A percentile compares a stretch with the other conserved stretches of the same genome.
Conservation (phyloP, 2,797 vertebrate species). For the Hemitrygon akajei region DNA sequence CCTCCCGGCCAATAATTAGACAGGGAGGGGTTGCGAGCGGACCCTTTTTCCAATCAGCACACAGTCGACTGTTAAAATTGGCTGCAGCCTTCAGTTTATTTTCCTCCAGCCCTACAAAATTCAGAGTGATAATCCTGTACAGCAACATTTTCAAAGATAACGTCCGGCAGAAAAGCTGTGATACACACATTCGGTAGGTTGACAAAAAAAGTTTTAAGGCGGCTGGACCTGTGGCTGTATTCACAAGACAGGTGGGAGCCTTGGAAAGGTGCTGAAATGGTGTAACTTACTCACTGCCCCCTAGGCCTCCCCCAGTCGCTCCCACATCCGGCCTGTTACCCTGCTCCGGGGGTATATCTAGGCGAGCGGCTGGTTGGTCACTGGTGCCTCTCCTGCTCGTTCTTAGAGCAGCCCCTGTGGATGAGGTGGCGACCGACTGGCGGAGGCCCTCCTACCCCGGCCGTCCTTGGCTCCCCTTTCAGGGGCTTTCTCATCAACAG, state of each 20-base stretch:
- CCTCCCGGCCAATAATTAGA: neutral
- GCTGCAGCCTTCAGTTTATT: constrained; percentile 27
- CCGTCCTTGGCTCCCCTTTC: too few species aligned
- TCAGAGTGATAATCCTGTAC: constrained; percentile 32
- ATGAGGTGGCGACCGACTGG: too few species aligned
- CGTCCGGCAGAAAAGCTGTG: constrained; percentile 36
- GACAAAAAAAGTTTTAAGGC: constrained; percentile 30
- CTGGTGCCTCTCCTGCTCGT: neutral
- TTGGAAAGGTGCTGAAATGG: neutral
- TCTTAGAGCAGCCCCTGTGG: too few species aligned
- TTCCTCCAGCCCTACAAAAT: constrained; percentile 23
- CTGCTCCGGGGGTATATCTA: too few species aligned
- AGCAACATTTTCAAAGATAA: constrained; percentile 30
- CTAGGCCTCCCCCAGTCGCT: neutral
- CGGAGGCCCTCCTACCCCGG: too few species aligned
- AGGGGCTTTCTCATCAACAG: too few species aligned
- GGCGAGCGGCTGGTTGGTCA: too few species aligned
- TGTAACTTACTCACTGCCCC: too few species aligned
- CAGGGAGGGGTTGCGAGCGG: too few species aligned
- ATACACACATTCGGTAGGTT: constrained; percentile 34
- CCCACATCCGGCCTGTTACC: too few species aligned
- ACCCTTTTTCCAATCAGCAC: neutral
- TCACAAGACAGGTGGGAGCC: constrained; percentile 13
- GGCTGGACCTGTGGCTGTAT: constrained; percentile 26
- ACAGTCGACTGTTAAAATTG: constrained; percentile 20